A percentile compares a stretch with the other conserved stretches of the same genome.
phyloP scores from a whole-genome alignment of 1,140 invertebrate genomes.

The Nymphalis io region DNA sequence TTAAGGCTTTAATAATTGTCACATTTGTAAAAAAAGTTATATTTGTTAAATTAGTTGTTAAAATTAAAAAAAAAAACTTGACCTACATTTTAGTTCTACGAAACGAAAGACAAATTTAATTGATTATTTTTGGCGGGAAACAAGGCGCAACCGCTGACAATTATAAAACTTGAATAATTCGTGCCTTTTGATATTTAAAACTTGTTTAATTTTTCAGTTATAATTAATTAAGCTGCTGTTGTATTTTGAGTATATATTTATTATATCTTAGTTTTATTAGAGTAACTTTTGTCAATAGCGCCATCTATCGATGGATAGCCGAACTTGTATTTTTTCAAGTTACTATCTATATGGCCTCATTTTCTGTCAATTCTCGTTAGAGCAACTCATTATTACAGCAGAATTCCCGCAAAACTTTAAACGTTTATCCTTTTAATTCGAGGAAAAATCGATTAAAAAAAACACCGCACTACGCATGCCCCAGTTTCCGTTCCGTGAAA shows the following conservation, averaged over 20 bases:
- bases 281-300: constrained; percentile 38
- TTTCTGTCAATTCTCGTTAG: constrained; percentile 59
- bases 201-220: neutral
- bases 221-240: neutral
- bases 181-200: neutral
- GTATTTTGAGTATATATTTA: constrained; percentile 22
- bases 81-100: constrained; percentile 15
- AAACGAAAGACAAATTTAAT: constrained; percentile 16
- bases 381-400: constrained; percentile 49
- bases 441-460: constrained; percentile 65
- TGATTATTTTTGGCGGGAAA: constrained; percentile 39
- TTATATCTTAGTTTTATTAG: neutral
- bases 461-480: constrained; percentile 56
- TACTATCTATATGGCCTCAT: constrained; percentile 65
- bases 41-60: neutral
- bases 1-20: constrained; percentile 45
- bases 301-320: constrained; percentile 70
- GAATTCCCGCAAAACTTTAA: constrained; percentile 44
- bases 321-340: constrained; percentile 48
- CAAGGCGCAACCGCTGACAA: neutral
- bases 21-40: constrained; percentile 10
- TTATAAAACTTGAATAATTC: neutral
- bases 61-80: constrained; percentile 16
- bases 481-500: constrained; percentile 69
- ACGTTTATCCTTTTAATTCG: constrained; percentile 55